Evolutionary conservation across 2,888 invertebrate genomes (phyloP).

Genomic region (Drosophila parthenogenetica): DNA sequence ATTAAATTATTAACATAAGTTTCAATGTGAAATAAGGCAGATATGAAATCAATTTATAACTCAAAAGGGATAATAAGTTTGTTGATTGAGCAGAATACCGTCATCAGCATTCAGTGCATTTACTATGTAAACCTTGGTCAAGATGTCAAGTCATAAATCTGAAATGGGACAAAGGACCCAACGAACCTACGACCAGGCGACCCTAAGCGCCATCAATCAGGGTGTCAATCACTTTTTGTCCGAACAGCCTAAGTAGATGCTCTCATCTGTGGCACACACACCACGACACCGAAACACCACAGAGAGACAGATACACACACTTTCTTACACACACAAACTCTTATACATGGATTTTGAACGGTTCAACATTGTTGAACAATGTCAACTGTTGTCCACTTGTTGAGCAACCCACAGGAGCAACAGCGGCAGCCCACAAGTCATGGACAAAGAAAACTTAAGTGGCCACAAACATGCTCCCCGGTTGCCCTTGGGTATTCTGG

Average conservation of each 20-base stretch:
- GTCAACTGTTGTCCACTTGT: slow-evolving; percentile 77
- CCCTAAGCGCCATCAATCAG: slow-evolving; percentile 74
- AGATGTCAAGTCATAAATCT: slow-evolving; percentile 67
- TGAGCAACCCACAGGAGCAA: slow-evolving; percentile 54
- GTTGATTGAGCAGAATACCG: slow-evolving; percentile 1
- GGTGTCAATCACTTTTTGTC: slow-evolving; percentile 71
- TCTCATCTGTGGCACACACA: slow-evolving; percentile 20
- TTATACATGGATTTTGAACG: slow-evolving; percentile 44
- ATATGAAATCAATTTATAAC: neutral
- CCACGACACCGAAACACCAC: neutral
- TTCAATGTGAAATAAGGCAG: neutral
- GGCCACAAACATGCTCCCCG: slow-evolving; percentile 60
- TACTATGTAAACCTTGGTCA: slow-evolving; percentile 40
- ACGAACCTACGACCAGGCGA: slow-evolving; percentile 24
- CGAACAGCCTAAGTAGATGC: slow-evolving; percentile 62
- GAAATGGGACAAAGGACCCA: slow-evolving; percentile 30
- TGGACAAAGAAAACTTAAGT: slow-evolving; percentile 77
- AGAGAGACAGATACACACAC: slow-evolving; percentile 1
- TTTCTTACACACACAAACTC: slow-evolving; percentile 1
- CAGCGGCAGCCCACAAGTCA: slow-evolving; percentile 62
- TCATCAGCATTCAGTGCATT: slow-evolving; percentile 36
- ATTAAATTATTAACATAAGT: slow-evolving; percentile 5
- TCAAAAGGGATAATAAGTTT: slow-evolving; percentile 10
- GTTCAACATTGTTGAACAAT: slow-evolving; percentile 62
- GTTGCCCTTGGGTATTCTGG: slow-evolving; percentile 10